Base-by-base conservation (phyloP, 2,888 invertebrate genomes). In the Cheilosia vernalis region DNA sequence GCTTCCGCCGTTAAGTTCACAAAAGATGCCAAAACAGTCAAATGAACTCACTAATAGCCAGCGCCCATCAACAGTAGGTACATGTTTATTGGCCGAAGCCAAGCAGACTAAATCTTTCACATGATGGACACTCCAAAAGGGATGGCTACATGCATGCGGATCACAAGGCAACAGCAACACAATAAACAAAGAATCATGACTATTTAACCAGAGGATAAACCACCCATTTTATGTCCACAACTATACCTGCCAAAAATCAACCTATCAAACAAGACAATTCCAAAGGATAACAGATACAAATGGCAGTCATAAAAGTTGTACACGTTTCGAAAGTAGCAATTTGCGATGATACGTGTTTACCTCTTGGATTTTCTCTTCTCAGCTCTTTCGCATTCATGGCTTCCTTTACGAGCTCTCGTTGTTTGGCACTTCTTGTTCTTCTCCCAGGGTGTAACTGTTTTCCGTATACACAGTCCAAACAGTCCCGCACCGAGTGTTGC, bases 241-340 rank as follows among this genome's bases (percentile, higher is more conserved):
- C 60, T 72, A 80, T 81, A 85, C 85, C 85, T 85, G 85, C 81
- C 85, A 77, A 77, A 85, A 85, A 85, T 81, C 76, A 85, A 81
- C 85, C 64, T 51, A 76, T 58, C 51, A 64, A 67, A 66, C 73
- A 85, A 85, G 67, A 77, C 85, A 81, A 77, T 81, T 85, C 72
- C 76, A 85, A 81, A 77, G 85, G 85, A 85, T 85, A 84, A 85
- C 85, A 85, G 85, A 85, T 85, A 85, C 85, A 85, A 85, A 85
- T 85, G 85, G 56, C 70, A 56, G 67, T 53, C 76, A 81, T 85
- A 85, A 85, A 85, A 85, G 81, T 81, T 85, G 76, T 81, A 72
- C 85, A 85, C 72, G 85, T 85, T 76, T 77, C 81, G 66, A 81
- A 81, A 85, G 85, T 77, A 85, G 85, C 81, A 81, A 85, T 85